Base-by-base conservation (phyloP, 1,140 invertebrate genomes). In the Gryllus bimaculatus region DNA sequence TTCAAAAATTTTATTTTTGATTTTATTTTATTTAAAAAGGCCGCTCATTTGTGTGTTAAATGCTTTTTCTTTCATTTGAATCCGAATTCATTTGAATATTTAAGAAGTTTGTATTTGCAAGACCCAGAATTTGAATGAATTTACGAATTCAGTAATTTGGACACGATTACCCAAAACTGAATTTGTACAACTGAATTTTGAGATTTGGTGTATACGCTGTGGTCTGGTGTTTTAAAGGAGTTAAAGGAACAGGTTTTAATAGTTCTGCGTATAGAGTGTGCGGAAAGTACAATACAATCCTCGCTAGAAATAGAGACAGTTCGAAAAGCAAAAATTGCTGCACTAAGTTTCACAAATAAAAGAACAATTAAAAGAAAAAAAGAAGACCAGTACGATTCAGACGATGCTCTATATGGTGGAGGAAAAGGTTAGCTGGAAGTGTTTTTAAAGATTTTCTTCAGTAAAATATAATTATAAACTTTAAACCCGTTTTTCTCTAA, bases 61-160 rank as follows among this genome's bases (percentile, higher is more conserved):
- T 39, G n/a, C n/a, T n/a, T n/a, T 39, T 39, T 39, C 1, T 39
- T 39, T 39, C 26, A 39, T 39, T 39, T 39, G 26, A 39, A 39
- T 39, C 26, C 26, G 26, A 39, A 39, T 39, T 2, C 26, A 39
- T 39, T 39, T 39, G 26, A 39, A 66, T 66, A 3, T 7, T 66
- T 66, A 3, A 18, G 7, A 66, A 66, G 7, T 39, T 1, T 39
- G 26, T 80, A 49, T 82, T n/a, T 75, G 81, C 6, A 81, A 77
- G 12, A 83, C 83, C 0, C 81, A 83, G n/a, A 83, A 82, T 75
- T 78, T 47, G 2, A 83, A 83, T 54, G 81, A 83, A 75, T 80
- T 76, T 76, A 80, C 81, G 48, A 83, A 82, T 75, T 80, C 81
- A 74, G 73, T 84, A 13, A 79, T 83, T 79, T 82, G 80, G 81